Conservation (phyloP, 2,888 invertebrate genomes). For the Leptinotarsa tumamoca region DNA sequence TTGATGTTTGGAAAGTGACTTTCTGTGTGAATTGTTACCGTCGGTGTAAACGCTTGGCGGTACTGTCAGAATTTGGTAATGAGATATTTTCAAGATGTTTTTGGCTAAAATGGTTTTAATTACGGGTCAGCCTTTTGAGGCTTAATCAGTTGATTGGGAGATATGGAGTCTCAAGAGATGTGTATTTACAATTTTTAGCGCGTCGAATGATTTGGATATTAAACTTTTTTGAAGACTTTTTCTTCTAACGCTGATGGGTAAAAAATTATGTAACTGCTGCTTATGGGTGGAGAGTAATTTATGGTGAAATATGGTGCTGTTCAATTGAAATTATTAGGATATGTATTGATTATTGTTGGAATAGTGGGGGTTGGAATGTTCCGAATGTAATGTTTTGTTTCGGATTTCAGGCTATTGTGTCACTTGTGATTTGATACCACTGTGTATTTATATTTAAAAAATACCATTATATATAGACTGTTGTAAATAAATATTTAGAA, state of each 20-base stretch:
- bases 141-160: no score
- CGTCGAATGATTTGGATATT: no score
- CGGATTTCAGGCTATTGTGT: slow-evolving; percentile 4
- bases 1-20: neutral
- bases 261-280: neutral
- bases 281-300: neutral
- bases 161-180: no score
- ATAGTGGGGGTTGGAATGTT: neutral
- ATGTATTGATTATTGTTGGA: neutral
- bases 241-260: no score
- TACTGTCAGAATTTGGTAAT: no score
- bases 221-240: no score
- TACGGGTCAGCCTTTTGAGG: no score
- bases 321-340: neutral
- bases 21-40: neutral
- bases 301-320: slow-evolving; percentile 2
- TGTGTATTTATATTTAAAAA: slow-evolving; percentile 9
- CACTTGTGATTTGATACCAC: slow-evolving; percentile 21
- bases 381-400: slow-evolving; percentile 8
- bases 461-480: slow-evolving; percentile 16
- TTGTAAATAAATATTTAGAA: slow-evolving; percentile 23
- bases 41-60: no score
- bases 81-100: no score
- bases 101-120: no score
- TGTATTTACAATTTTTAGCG: no score